Conservation (phyloP, 1,140 invertebrate species). For the Dryas iulia region DNA sequence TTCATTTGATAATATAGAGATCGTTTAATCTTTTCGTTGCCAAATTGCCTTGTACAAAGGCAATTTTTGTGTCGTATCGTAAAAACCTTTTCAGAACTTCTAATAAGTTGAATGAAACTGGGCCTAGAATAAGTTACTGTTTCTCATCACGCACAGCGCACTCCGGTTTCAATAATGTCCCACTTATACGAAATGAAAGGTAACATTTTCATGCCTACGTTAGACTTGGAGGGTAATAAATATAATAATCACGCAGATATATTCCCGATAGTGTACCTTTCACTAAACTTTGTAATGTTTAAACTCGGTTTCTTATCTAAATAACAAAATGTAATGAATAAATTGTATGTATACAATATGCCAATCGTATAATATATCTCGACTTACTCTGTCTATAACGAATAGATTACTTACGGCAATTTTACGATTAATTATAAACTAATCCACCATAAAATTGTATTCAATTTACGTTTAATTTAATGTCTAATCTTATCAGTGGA, state of each 20-base stretch:
- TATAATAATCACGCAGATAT: neutral
- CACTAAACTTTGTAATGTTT: neutral
- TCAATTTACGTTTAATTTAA: neutral
- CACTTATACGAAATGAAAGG: neutral
- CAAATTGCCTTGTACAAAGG: neutral
- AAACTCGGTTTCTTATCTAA: no score
- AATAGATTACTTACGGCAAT: neutral
- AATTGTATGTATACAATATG: neutral
- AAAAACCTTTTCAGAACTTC: neutral
- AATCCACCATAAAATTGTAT: neutral
- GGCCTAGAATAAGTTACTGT: neutral
- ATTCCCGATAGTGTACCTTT: neutral
- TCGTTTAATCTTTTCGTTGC: no score
- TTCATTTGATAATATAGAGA: no score
- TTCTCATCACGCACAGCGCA: neutral
- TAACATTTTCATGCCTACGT: neutral
- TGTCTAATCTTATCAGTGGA: neutral
- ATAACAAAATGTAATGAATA: no score
- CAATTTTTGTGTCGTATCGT: neutral
- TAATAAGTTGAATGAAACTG: neutral
- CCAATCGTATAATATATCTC: neutral
- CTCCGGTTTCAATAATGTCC: neutral
- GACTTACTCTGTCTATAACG: neutral
- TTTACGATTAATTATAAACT: neutral
- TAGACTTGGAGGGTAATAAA: neutral